phyloP scores from a whole-genome alignment of 2,888 invertebrate genomes.

The Colletes collaris region DNA sequence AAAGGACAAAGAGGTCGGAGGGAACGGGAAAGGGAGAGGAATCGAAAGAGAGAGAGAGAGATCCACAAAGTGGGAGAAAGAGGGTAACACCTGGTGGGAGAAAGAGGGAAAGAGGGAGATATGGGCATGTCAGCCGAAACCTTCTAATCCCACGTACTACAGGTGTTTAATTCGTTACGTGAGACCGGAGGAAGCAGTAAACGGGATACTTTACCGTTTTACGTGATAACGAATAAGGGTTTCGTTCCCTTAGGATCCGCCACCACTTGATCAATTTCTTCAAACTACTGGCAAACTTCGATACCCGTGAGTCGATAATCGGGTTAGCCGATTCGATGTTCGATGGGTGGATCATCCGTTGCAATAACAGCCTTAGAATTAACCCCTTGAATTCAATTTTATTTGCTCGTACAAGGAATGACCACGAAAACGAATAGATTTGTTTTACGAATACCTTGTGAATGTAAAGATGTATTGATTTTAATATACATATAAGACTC shows the following conservation, averaged over 20 bases:
- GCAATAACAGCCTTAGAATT: no score
- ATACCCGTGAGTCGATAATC: no score
- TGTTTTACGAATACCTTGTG: no score
- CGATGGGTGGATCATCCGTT: no score
- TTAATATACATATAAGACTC: no score
- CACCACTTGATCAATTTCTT: no score
- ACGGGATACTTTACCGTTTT: slow-evolving; percentile 69
- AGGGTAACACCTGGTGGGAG: not conserved
- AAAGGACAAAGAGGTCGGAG: slow-evolving; percentile 2
- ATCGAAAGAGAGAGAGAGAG: slow-evolving; percentile 1
- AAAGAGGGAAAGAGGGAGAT: slow-evolving; percentile 29
- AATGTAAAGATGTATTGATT: no score
- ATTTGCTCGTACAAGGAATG: no score
- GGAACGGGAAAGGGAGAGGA: not conserved
- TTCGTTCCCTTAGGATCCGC: slow-evolving; percentile 14
- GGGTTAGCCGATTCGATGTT: no score
- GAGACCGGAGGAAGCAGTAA: slow-evolving; percentile 63
- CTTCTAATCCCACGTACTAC: slow-evolving; percentile 66
- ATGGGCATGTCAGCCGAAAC: slow-evolving; percentile 58
- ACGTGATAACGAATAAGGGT: slow-evolving; percentile 64
- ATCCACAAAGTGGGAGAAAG: not conserved
- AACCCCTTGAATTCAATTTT: no score
- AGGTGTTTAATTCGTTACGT: slow-evolving; percentile 66
- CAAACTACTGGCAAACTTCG: no score
- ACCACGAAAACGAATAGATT: no score